Percentiles rank a stretch among this genome's conserved stretches.
Conservation (phyloP, 2,888 invertebrate genomes). For the Diplolepis rosae region DNA sequence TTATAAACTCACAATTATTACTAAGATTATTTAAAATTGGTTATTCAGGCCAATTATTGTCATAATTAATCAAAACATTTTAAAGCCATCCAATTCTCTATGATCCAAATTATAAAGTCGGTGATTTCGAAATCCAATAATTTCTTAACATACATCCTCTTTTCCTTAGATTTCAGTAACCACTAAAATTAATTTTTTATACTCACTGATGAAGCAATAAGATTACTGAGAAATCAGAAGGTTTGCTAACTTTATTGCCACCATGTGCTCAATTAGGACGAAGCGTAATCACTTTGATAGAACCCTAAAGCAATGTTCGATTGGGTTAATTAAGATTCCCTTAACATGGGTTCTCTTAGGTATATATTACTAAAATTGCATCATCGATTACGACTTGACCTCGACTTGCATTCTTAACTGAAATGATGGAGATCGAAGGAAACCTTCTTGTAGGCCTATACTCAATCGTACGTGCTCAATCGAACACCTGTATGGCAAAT, state of each 20-base stretch:
- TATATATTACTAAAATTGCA: conserved; percentile 14
- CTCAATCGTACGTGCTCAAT: conserved; percentile 27
- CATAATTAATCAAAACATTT: no score
- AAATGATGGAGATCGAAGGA: conserved; percentile 24
- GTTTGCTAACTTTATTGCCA: conserved; percentile 17
- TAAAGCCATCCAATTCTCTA: no score
- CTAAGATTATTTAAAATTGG: no score
- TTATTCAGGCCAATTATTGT: no score
- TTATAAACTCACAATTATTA: no score
- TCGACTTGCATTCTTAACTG: conserved; percentile 24
- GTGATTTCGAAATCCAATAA: no score
- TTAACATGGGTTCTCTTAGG: conserved; percentile 9
- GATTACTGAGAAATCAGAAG: conserved; percentile 17
- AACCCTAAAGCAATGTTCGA: conserved; percentile 11
- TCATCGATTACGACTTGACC: conserved; percentile 21
- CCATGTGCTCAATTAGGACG: conserved; percentile 19
- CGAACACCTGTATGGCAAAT: conserved; percentile 29
- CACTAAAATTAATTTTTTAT: conserved; percentile 10
- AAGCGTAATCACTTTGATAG: not conserved
- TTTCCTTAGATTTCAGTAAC: not conserved
- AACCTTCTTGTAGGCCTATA: conserved; percentile 22
- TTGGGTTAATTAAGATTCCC: conserved; percentile 23
- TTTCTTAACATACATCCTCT: no score
- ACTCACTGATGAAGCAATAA: not conserved
- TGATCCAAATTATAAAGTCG: no score